Conservation (phyloP, 2,113 vertebrate genomes). For the Tylochromis polylepis region DNA sequence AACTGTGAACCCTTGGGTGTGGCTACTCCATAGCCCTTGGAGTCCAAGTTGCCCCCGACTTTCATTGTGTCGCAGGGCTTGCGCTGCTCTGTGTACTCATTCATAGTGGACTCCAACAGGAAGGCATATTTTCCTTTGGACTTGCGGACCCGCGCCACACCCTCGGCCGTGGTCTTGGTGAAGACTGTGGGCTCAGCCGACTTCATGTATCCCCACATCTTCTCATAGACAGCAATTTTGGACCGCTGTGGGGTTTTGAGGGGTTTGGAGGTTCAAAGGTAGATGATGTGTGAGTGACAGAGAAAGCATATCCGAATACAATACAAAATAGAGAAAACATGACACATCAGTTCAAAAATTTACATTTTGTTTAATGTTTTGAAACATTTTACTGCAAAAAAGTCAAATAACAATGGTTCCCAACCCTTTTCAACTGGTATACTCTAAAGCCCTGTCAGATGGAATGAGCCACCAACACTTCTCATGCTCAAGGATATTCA, state of each 20-base stretch:
- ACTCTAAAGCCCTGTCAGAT: not conserved
- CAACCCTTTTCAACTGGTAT: not conserved
- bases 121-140: conserved; percentile 99
- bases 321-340: not conserved
- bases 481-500: not conserved
- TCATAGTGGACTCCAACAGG: conserved; percentile 99
- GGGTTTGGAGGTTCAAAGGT: conserved; percentile 14
- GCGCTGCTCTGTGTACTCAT: conserved; percentile 98
- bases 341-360: not conserved
- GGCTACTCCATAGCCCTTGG: conserved; percentile 98
- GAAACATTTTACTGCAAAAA: not conserved
- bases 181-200: conserved; percentile 97
- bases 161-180: conserved; percentile 95
- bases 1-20: conserved; percentile 99
- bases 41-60: conserved; percentile 99
- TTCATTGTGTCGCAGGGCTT: conserved; percentile 99
- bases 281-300: not conserved
- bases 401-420: not conserved
- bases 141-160: conserved; percentile 94
- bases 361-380: not conserved
- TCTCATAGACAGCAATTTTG: conserved; percentile 99
- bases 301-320: not conserved
- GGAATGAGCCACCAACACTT: not conserved
- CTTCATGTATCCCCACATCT: conserved; percentile 99
- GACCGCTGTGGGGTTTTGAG: conserved; percentile 80